Percentiles rank a stretch among this genome's conserved stretches.
Conservation (phyloP, 1,140 invertebrate genomes). For the Acromyrmex charruanus region DNA sequence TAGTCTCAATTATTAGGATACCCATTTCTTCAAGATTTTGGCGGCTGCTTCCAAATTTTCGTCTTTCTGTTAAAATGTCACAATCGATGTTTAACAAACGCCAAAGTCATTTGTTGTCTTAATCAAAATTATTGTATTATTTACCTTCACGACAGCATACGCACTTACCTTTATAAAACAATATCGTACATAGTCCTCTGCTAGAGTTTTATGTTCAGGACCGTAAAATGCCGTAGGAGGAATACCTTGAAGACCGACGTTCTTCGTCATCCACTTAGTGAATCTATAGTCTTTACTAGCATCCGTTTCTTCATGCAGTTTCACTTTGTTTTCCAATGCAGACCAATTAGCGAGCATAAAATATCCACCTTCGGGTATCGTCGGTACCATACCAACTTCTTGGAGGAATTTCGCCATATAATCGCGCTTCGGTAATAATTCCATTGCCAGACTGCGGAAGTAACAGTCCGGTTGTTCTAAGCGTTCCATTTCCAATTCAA, state of each 20-base stretch:
- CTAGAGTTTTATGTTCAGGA: conserved; percentile 92
- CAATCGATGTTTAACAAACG: conserved; percentile 29
- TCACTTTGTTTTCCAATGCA: conserved; percentile 89
- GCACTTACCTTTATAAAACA: conserved; percentile 96
- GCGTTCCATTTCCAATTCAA: conserved; percentile 94
- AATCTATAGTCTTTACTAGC: conserved; percentile 95
- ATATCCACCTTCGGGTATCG: conserved; percentile 98
- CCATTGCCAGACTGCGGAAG: conserved; percentile 92
- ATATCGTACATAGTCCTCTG: conserved; percentile 95
- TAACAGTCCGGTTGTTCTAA: conserved; percentile 94
- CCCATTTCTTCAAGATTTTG: conserved; percentile 89
- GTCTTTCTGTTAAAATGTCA: conserved; percentile 88
- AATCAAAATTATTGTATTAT: conserved; percentile 7
- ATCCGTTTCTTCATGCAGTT: conserved; percentile 90
- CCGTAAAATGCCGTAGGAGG: conserved; percentile 98
- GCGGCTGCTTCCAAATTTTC: conserved; percentile 91
- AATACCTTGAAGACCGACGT: conserved; percentile 97
- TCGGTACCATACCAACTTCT: conserved; percentile 95
- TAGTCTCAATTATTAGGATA: conserved; percentile 75
- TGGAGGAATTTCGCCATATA: conserved; percentile 92
- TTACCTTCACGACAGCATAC: conserved; percentile 87
- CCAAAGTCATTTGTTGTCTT: background rate
- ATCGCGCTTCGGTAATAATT: conserved; percentile 95
- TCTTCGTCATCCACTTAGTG: conserved; percentile 97
- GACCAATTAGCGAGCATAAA: conserved; percentile 98